Conservation (phyloP, 64 coral and sea anemone genomes). For the Montipora foliosa region DNA sequence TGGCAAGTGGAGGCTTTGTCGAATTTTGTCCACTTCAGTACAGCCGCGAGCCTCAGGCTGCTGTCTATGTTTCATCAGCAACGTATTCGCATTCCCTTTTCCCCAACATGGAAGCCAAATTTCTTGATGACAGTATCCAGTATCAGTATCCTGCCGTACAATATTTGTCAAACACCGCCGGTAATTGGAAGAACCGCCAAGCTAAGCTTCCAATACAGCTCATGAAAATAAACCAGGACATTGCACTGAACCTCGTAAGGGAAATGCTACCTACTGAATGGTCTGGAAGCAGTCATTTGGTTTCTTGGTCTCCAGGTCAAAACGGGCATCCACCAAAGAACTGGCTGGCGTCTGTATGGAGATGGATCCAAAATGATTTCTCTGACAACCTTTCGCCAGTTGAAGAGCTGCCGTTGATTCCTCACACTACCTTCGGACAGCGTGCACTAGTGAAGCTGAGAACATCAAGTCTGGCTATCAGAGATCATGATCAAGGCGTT, state of each 20-base stretch:
- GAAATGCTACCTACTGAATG: slow-evolving; percentile 39
- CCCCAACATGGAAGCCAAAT: slow-evolving; percentile 73
- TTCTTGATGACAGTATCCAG: slow-evolving; percentile 63
- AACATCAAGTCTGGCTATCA: slow-evolving; percentile 57
- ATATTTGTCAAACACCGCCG: slow-evolving; percentile 25
- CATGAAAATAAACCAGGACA: slow-evolving; percentile 44
- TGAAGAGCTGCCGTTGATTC: slow-evolving; percentile 69
- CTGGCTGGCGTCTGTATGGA: slow-evolving; percentile 66
- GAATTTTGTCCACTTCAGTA: slow-evolving; percentile 54
- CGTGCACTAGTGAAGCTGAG: slow-evolving; percentile 60
- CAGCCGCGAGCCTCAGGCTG: not conserved
- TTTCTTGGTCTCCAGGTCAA: slow-evolving; percentile 56
- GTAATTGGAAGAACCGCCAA: not conserved
- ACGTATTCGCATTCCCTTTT: slow-evolving; percentile 60
- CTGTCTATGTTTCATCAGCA: slow-evolving; percentile 68
- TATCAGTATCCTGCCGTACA: not conserved
- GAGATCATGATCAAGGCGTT: not conserved
- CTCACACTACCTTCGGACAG: not conserved
- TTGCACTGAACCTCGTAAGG: slow-evolving; percentile 15
- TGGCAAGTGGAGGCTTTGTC: slow-evolving; percentile 81
- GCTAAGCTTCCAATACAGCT: not conserved
- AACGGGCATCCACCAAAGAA: slow-evolving; percentile 53
- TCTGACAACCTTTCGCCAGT: slow-evolving; percentile 54
- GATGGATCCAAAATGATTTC: slow-evolving; percentile 52
- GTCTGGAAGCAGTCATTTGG: slow-evolving; percentile 22